phyloP scores from a whole-genome alignment of 2,113 vertebrate species.

The Amphiprion percula region DNA sequence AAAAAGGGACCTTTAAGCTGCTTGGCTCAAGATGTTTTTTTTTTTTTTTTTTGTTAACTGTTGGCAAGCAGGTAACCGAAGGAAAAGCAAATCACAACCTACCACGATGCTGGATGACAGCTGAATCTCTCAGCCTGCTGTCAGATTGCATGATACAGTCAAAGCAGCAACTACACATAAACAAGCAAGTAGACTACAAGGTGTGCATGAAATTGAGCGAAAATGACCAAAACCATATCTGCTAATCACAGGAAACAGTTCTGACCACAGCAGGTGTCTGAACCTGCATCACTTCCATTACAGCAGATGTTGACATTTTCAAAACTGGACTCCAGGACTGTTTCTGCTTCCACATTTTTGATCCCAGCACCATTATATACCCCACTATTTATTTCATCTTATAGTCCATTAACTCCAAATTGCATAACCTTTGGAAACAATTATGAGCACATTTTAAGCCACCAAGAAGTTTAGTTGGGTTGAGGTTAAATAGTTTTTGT shows the following conservation, averaged over 20 bases:
- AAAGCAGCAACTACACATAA: conserved; percentile 20
- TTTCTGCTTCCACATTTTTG: too few species aligned
- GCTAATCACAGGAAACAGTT: background rate
- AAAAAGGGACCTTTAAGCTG: conserved; percentile 53
- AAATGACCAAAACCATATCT: conserved; percentile 1
- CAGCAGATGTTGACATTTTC: background rate
- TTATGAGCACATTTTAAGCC: background rate
- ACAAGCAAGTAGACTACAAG: background rate
- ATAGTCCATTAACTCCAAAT: background rate
- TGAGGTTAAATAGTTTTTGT: too few species aligned
- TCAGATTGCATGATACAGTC: conserved; percentile 39
- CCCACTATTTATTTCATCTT: too few species aligned
- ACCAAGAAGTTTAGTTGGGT: too few species aligned
- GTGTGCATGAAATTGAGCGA: conserved; percentile 9
- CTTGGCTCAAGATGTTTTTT: conserved; percentile 46
- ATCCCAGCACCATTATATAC: too few species aligned
- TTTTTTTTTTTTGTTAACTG: conserved; percentile 31
- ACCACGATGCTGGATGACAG: conserved; percentile 38
- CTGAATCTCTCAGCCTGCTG: conserved; percentile 33
- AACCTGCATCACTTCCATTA: background rate
- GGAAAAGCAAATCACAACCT: conserved; percentile 53
- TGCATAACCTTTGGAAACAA: background rate
- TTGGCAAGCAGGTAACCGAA: conserved; percentile 47
- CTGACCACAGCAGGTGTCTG: background rate
- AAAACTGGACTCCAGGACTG: background rate